Evolutionary conservation across 2,888 invertebrate species (phyloP).

Genomic region (Azorinus chamasolen): DNA sequence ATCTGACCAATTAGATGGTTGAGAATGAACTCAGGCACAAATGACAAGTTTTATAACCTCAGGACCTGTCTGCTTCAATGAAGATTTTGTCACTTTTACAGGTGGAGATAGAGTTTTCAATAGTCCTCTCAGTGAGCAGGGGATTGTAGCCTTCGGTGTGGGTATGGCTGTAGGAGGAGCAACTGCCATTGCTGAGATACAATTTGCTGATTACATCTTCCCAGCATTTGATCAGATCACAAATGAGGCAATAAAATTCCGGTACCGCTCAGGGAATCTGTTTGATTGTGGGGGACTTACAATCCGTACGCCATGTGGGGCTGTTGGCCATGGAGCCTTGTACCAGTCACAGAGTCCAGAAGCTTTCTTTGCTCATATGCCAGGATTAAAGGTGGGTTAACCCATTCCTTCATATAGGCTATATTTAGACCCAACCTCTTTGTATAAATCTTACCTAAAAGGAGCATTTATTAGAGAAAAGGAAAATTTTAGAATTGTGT

Average conservation of each 20-base stretch:
- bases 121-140: conserved; percentile 89
- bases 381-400: conserved; percentile 93
- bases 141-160: conserved; percentile 98
- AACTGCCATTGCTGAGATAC: conserved; percentile 99
- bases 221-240: conserved; percentile 96
- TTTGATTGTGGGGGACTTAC: conserved; percentile 97
- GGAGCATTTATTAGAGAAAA: too few species aligned
- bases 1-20: too few species aligned
- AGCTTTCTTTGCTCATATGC: conserved; percentile 98
- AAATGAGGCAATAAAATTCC: conserved; percentile 95
- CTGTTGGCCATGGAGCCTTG: conserved; percentile 98
- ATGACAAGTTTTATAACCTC: too few species aligned
- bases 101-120: conserved; percentile 96
- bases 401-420: too few species aligned
- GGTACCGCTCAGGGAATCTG: conserved; percentile 96
- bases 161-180: conserved; percentile 96
- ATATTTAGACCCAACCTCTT: too few species aligned
- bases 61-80: too few species aligned
- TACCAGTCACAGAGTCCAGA: conserved; percentile 99
- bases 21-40: too few species aligned
- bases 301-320: conserved; percentile 97
- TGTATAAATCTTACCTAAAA: too few species aligned
- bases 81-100: too few species aligned
- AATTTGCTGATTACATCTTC: conserved; percentile 99
- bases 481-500: too few species aligned